phyloP scores from a whole-genome alignment of 2,888 invertebrate species.

The Hirtodrosophila histrioides region DNA sequence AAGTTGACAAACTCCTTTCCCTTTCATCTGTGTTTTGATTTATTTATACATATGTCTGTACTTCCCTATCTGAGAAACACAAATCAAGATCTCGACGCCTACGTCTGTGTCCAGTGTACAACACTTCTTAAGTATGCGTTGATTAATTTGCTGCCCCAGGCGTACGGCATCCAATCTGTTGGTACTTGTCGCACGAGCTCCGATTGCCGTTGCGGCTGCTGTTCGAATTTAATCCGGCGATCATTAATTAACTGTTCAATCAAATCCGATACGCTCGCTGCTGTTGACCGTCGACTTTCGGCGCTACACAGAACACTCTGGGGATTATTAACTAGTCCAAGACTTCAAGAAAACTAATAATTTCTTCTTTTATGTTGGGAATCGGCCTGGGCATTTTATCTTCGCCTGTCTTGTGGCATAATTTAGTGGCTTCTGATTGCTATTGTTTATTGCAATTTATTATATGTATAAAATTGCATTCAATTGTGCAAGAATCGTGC shows the following conservation, averaged over 20 bases:
- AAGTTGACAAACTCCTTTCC: slow-evolving; percentile 62
- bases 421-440: slow-evolving; percentile 31
- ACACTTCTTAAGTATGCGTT: slow-evolving; percentile 52
- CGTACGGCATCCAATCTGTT: slow-evolving; percentile 64
- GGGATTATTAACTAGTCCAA: slow-evolving; percentile 26
- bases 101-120: slow-evolving; percentile 31
- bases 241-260: slow-evolving; percentile 77
- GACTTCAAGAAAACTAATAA: slow-evolving; percentile 8
- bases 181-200: slow-evolving; percentile 64
- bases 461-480: slow-evolving; percentile 45
- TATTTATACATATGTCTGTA: slow-evolving; percentile 30
- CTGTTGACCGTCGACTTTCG: slow-evolving; percentile 33
- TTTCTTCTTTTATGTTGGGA: slow-evolving; percentile 23
- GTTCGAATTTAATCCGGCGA: slow-evolving; percentile 58
- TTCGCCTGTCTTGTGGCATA: slow-evolving; percentile 6
- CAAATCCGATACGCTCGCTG: slow-evolving; percentile 64
- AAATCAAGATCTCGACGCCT: slow-evolving; percentile 61
- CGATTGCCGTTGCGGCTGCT: slow-evolving; percentile 34
- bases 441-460: slow-evolving; percentile 47
- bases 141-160: slow-evolving; percentile 71
- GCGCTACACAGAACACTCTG: slow-evolving; percentile 39
- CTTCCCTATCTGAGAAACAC: slow-evolving; percentile 51
- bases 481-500: slow-evolving; percentile 58
- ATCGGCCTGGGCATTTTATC: slow-evolving; percentile 2
- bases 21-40: slow-evolving; percentile 26